A percentile compares a stretch with the other conserved stretches of the same genome.
Evolutionary conservation across 2,113 vertebrate species (phyloP).

Genomic region (Sphyrna mokarran): DNA sequence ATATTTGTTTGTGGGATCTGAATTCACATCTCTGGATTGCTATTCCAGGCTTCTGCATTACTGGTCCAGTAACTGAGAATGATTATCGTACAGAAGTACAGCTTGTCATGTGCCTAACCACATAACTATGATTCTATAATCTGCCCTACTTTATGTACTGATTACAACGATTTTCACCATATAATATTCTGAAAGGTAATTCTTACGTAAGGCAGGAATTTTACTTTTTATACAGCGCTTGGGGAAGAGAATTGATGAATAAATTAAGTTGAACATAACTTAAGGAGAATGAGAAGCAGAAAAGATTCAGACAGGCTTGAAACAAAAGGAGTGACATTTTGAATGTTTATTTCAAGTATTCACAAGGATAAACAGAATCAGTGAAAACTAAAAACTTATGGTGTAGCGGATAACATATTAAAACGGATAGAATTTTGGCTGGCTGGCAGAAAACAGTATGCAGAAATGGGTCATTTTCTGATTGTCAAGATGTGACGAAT

Average conservation of each 20-base stretch:
- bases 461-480: too few relatives aligned
- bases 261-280: not conserved
- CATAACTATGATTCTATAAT: not conserved
- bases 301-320: not conserved
- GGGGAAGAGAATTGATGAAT: not conserved
- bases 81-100: too few relatives aligned
- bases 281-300: not conserved
- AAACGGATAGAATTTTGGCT: too few relatives aligned
- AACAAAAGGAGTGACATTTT: not conserved
- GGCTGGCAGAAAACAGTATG: too few relatives aligned
- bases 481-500: too few relatives aligned
- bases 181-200: not conserved
- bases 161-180: not conserved
- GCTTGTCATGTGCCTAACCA: too few relatives aligned
- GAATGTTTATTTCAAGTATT: not conserved
- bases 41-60: too few relatives aligned
- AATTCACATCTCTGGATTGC: too few relatives aligned
- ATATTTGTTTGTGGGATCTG: too few relatives aligned
- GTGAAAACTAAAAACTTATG: too few relatives aligned
- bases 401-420: too few relatives aligned
- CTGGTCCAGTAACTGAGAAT: too few relatives aligned
- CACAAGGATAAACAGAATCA: not conserved
- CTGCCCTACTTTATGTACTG: not conserved
- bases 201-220: not conserved
- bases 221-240: not conserved